A percentile compares a stretch with the other conserved stretches of the same genome.
These are phyloP conservation scores for Campoletis raptor DNA, from an alignment of 2,888 invertebrate genomes.

Conservation along the genomic window DNA sequence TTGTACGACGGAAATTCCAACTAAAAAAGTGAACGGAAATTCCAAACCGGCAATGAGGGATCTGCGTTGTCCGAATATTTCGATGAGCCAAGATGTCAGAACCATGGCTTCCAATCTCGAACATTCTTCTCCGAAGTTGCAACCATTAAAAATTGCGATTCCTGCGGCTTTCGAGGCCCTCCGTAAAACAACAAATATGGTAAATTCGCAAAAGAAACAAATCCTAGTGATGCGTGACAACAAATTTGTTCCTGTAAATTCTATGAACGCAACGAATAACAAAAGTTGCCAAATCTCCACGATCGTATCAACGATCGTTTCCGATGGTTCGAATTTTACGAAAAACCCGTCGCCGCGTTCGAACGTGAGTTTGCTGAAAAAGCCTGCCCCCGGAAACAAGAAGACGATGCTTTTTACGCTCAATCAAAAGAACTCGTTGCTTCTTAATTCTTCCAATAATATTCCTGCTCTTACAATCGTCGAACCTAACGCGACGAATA, in stretches of 20 bases:
- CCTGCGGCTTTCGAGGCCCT: constrained; percentile 74
- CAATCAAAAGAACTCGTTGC: constrained; percentile 74
- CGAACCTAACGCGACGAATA: constrained; percentile 43
- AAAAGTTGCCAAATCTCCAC: background rate
- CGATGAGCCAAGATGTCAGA: constrained; percentile 39
- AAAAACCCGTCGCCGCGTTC: constrained; percentile 59
- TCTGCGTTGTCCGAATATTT: background rate
- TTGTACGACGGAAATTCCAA: background rate
- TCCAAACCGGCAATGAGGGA: constrained; percentile 13
- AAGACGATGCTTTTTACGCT: constrained; percentile 68
- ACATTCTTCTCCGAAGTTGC: constrained; percentile 70
- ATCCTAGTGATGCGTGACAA: constrained; percentile 77
- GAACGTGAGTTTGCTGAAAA: constrained; percentile 75
- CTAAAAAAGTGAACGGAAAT: constrained; percentile 33
- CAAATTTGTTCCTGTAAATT: constrained; percentile 74
- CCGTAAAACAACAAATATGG: constrained; percentile 21
- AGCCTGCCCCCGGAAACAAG: constrained; percentile 57
- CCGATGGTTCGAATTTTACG: constrained; percentile 15
- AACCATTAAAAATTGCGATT: constrained; percentile 78
- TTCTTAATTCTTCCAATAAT: constrained; percentile 74
- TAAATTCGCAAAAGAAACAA: constrained; percentile 71
- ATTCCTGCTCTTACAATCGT: constrained; percentile 78
- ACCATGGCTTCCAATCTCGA: constrained; percentile 58
- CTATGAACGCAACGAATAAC: constrained; percentile 43
- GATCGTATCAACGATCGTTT: constrained; percentile 37